Evolutionary conservation across 2,797 vertebrate species (phyloP).

Genomic region (Erpetoichthys calabaricus): DNA sequence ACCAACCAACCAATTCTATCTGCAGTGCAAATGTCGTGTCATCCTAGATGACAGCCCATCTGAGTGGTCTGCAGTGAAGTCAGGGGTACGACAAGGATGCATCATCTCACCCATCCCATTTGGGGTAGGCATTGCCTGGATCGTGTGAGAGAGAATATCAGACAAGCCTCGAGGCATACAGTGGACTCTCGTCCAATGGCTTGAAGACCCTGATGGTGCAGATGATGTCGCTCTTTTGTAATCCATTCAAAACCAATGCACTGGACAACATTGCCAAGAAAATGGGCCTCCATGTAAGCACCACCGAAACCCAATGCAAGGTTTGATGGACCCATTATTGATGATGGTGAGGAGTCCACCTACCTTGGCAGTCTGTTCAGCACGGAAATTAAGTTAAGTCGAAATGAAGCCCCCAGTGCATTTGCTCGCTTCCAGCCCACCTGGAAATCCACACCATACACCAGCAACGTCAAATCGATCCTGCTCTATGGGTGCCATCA

Average conservation of each 20-base stretch:
- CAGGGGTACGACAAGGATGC: background rate
- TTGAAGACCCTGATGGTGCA: background rate
- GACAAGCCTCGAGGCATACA: background rate
- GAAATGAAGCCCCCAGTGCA: too few species aligned
- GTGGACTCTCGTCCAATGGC: background rate
- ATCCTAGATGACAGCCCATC: background rate
- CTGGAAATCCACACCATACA: too few species aligned
- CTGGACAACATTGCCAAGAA: background rate
- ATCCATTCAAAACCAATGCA: background rate
- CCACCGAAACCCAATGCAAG: too few species aligned
- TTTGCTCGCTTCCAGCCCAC: too few species aligned
- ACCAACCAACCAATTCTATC: too few species aligned
- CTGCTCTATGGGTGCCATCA: too few species aligned
- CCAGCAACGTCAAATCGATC: too few species aligned
- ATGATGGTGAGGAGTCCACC: too few species aligned
- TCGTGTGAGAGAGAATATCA: background rate
- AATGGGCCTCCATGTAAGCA: background rate
- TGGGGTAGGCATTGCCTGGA: background rate
- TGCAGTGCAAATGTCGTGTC: background rate
- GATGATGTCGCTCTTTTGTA: background rate
- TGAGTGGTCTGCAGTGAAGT: background rate
- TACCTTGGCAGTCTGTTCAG: too few species aligned
- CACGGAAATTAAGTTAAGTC: too few species aligned
- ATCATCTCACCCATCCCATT: background rate
- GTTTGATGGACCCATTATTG: too few species aligned